Evolutionary conservation across 37 sponge, comb jelly and placozoan species (phyloP), one percentile per base, ranked within the genome.

Genomic region (Cladorhizidae sp.): DNA sequence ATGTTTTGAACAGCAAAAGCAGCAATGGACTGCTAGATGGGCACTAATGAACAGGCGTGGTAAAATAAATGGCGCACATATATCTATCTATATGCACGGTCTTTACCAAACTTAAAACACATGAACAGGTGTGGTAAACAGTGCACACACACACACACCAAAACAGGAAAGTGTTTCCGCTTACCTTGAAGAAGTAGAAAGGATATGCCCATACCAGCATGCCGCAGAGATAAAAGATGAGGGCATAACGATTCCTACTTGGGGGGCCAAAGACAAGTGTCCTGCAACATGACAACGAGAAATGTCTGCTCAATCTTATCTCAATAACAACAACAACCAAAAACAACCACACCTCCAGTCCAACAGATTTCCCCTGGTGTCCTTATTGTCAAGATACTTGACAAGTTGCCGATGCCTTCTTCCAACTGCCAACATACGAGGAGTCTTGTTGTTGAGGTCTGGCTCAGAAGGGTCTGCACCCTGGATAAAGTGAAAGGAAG

Each of bases 261-360:
- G 90, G 88, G 18, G 95, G 95, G 33, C 95, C 95, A 86, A 88
- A 92, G 8, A 95, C 84, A 25, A 89, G 32, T 17, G 92, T 88
- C 70, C 93, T 91, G 55, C 26, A 79, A 51, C 3, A 5, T 73
- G 52, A 40, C 25, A 2, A 43, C 52, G 9, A 12, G 49, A 45
- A n/a, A n/a, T n/a, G 18, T 54, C 14, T 14, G 14, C 56, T 20
- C 56, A 54, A 18, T 28, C 5, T 29, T 61, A 61, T 28, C 5
- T 61, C 5, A 5, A 17, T 61, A 15, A 12, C 62, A 22, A 71
- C 38, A 41, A 71, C 2, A 26, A 40, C 14, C 40, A 40, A 49
- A 43, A 26, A 21, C 15, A 67, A 49, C 2, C 18, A 17, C 43
- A 90, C 91, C 75, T 85, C 95, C 86, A 94, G 64, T 87, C 90